Percentiles rank a stretch among this genome's conserved stretches.
These are phyloP conservation scores for Drusus annulatus DNA, from an alignment of 1,140 invertebrate species.

Conservation along the genomic window DNA sequence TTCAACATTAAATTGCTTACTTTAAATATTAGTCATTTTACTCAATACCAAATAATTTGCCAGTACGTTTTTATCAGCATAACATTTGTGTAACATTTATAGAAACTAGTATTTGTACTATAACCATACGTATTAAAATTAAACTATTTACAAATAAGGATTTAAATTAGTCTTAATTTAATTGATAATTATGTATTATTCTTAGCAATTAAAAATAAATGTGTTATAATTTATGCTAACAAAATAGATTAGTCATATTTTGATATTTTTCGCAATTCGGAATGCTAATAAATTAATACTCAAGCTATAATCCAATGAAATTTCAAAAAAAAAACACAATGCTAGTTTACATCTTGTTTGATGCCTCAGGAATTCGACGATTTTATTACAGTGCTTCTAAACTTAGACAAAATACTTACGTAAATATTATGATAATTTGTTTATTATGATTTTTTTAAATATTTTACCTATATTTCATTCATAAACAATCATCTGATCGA, in stretches of 20 bases:
- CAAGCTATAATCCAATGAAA: too few species aligned
- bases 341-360: too few species aligned
- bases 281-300: too few species aligned
- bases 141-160: constrained; percentile 17
- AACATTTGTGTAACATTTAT: constrained; percentile 13
- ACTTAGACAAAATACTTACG: too few species aligned
- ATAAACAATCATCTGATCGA: too few species aligned
- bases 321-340: too few species aligned
- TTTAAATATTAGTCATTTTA: constrained; percentile 2
- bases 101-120: constrained; percentile 42
- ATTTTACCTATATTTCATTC: too few species aligned
- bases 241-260: constrained; percentile 10
- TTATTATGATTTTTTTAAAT: too few species aligned
- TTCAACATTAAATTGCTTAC: background rate
- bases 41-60: constrained; percentile 41
- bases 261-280: background rate
- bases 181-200: background rate
- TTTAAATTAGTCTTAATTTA: constrained; percentile 15
- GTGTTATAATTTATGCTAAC: background rate
- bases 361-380: too few species aligned
- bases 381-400: too few species aligned
- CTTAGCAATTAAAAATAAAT: background rate
- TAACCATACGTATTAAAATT: constrained; percentile 35
- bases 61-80: constrained; percentile 17
- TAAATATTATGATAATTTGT: too few species aligned